A percentile compares a stretch with the other conserved stretches of the same genome.
phyloP scores from a whole-genome alignment of 2,797 vertebrate genomes.

The Eospalax fontanierii region DNA sequence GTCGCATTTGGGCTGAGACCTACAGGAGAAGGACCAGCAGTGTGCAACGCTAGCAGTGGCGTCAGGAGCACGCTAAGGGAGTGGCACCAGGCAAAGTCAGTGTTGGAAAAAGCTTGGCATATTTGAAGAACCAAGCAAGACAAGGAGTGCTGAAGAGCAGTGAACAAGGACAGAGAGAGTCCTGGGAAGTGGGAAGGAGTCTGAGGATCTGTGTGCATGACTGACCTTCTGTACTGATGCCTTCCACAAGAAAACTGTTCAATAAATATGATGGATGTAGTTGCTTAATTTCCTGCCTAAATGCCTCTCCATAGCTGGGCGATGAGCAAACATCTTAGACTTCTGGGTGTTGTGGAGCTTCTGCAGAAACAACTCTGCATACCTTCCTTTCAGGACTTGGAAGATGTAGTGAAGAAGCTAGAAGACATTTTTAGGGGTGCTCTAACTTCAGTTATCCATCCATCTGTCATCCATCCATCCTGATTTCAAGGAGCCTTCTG shows the following conservation, averaged over 20 bases:
- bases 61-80: background rate
- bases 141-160: background rate
- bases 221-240: background rate
- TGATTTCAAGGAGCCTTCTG: background rate
- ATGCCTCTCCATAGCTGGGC: background rate
- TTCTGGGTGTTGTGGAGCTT: background rate
- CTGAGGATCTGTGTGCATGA: background rate
- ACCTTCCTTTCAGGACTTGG: background rate
- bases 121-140: background rate
- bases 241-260: constrained; percentile 43
- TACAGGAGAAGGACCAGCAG: background rate
- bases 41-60: background rate
- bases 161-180: background rate
- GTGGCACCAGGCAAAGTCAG: background rate
- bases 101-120: background rate
- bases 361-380: background rate
- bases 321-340: background rate
- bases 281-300: constrained; percentile 40
- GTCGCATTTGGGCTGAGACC: background rate
- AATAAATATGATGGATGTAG: constrained; percentile 69
- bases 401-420: background rate
- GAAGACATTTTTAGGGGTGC: background rate
- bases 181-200: background rate
- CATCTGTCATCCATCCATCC: background rate
- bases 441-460: background rate